phyloP scores from a whole-genome alignment of 2,888 invertebrate species.

The Gastrophysa polygoni region DNA sequence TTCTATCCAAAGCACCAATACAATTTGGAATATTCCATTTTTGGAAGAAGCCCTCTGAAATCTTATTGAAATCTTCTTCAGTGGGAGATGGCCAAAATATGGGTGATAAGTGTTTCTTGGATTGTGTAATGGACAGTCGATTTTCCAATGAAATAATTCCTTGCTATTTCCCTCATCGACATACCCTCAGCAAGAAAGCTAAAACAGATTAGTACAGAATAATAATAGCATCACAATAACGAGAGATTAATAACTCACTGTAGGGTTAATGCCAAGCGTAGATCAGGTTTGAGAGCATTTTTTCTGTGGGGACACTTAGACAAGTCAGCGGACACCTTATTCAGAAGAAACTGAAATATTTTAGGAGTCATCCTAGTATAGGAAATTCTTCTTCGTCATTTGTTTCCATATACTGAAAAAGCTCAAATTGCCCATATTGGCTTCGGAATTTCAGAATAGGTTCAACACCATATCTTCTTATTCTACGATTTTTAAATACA shows the following conservation, averaged over 20 bases:
- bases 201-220: neutral
- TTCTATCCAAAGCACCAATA: conserved; percentile 45
- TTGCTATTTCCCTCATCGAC: conserved; percentile 23
- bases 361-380: too few relatives aligned
- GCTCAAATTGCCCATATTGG: conserved; percentile 1
- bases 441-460: neutral
- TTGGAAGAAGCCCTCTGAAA: conserved; percentile 20
- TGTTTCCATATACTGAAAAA: neutral
- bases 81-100: conserved; percentile 8
- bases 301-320: neutral
- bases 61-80: conserved; percentile 8
- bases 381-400: neutral
- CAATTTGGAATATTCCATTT: conserved; percentile 37
- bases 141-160: conserved; percentile 32
- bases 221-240: neutral
- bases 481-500: too few relatives aligned
- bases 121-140: conserved; percentile 41
- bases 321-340: neutral
- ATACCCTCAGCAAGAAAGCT: conserved; percentile 25
- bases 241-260: neutral
- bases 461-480: too few relatives aligned
- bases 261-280: neutral
- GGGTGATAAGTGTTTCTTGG: conserved; percentile 30
- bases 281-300: conserved; percentile 2
- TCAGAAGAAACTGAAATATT: conserved; percentile 2